phyloP scores from a whole-genome alignment of 2,113 vertebrate species.

The Anthoscopus minutus region DNA sequence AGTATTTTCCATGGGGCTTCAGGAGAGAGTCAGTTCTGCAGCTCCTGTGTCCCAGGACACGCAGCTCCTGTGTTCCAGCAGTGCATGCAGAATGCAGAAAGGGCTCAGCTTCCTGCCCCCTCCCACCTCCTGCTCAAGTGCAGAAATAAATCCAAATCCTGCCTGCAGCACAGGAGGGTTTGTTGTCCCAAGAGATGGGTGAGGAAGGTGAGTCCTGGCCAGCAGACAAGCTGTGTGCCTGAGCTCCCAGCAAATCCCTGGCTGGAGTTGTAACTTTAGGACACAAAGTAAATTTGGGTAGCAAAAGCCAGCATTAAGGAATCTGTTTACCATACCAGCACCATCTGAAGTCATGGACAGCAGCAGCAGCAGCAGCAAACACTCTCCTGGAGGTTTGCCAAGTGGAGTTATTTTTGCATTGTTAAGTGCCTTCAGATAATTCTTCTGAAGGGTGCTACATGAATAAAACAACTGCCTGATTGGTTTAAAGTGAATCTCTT shows the following conservation, averaged over 20 bases:
- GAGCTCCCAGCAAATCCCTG: not conserved
- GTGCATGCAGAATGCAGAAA: not conserved
- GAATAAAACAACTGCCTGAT: slow-evolving; percentile 32
- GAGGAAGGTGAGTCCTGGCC: not conserved
- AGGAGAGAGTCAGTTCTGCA: not conserved
- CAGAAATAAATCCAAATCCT: not conserved
- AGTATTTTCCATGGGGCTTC: not conserved
- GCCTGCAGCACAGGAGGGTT: not conserved
- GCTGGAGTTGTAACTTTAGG: not conserved
- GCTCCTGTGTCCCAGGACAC: not conserved
- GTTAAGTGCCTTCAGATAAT: slow-evolving; percentile 14
- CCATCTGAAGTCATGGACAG: not conserved
- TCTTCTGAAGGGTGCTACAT: slow-evolving; percentile 13
- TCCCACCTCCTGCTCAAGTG: not conserved
- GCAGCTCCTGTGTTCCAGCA: not conserved
- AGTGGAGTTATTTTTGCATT: slow-evolving; percentile 1
- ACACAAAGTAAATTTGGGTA: not conserved
- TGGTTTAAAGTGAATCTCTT: slow-evolving; percentile 6
- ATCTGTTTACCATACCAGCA: not conserved
- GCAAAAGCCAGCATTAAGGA: not conserved
- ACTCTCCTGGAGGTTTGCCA: not conserved
- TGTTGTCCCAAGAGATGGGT: not conserved
- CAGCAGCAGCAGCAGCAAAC: not conserved
- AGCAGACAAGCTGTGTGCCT: not conserved
- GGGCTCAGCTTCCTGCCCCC: not conserved